A percentile compares a stretch with the other conserved stretches of the same genome.
Conservation (phyloP, 2,888 invertebrate genomes). For the Drosophila neutralis region DNA sequence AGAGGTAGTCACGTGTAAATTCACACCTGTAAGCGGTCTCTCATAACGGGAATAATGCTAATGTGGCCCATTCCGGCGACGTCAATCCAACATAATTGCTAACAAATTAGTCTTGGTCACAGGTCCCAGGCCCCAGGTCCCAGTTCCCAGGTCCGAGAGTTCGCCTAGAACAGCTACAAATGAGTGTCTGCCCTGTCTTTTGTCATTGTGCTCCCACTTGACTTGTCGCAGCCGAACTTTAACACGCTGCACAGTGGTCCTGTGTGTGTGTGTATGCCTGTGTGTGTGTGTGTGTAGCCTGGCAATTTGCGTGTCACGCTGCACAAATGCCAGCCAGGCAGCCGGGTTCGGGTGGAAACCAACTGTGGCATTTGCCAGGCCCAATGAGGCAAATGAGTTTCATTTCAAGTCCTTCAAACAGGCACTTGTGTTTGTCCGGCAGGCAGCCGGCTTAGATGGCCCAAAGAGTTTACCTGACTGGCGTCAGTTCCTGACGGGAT, state of each 20-base stretch:
- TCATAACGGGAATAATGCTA: slow-evolving; percentile 76
- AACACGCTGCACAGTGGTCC: slow-evolving; percentile 48
- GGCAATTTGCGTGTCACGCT: slow-evolving; percentile 76
- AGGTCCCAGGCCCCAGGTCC: neutral
- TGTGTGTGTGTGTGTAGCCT: slow-evolving; percentile 26
- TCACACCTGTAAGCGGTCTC: slow-evolving; percentile 54
- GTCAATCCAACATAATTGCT: slow-evolving; percentile 78
- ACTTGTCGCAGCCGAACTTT: slow-evolving; percentile 56
- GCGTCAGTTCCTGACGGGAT: slow-evolving; percentile 46
- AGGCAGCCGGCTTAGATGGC: slow-evolving; percentile 39
- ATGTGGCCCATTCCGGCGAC: slow-evolving; percentile 63
- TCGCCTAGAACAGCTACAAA: slow-evolving; percentile 31
- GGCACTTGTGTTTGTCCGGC: slow-evolving; percentile 31
- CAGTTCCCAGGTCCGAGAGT: neutral
- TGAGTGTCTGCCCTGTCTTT: slow-evolving; percentile 50
- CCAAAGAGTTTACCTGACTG: slow-evolving; percentile 53
- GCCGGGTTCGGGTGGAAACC: slow-evolving; percentile 53
- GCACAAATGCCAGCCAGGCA: slow-evolving; percentile 49
- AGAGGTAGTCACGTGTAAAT: slow-evolving; percentile 11
- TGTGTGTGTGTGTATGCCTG: slow-evolving; percentile 24
- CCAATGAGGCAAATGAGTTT: slow-evolving; percentile 73
- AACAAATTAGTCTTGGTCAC: slow-evolving; percentile 75
- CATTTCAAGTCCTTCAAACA: slow-evolving; percentile 69
- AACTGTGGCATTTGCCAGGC: slow-evolving; percentile 65
- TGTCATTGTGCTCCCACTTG: slow-evolving; percentile 59